Percentiles rank a stretch among this genome's conserved stretches.
These are phyloP conservation scores for Drosophila carrolli DNA, from an alignment of 1,140 invertebrate genomes.

Conservation along the genomic window DNA sequence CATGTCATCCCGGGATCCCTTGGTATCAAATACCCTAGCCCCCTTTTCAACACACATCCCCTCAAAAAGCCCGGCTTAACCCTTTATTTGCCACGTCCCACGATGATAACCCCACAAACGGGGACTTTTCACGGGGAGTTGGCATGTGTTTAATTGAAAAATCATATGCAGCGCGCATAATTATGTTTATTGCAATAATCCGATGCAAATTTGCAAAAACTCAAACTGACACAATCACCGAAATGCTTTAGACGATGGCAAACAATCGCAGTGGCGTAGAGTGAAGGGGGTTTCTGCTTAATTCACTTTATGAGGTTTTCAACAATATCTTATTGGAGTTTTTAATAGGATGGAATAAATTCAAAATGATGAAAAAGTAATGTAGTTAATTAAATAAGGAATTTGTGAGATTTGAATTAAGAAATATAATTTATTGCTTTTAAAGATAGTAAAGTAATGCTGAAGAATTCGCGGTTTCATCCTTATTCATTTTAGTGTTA, in stretches of 20 bases:
- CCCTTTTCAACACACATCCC: neutral
- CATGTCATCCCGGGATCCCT: conserved; percentile 45
- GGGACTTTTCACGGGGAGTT: conserved; percentile 26
- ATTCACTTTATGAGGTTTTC: no score
- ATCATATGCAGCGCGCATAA: conserved; percentile 83
- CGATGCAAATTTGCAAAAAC: conserved; percentile 76
- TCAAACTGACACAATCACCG: conserved; percentile 69
- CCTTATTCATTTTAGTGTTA: neutral
- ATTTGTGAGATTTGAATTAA: no score
- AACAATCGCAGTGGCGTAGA: conserved; percentile 11
- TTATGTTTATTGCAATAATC: conserved; percentile 84
- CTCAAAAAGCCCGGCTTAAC: conserved; percentile 24
- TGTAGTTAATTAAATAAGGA: no score
- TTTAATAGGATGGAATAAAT: no score
- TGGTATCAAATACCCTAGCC: neutral
- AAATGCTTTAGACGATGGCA: conserved; percentile 58
- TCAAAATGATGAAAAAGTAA: no score
- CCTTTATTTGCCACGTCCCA: conserved; percentile 65
- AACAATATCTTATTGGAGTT: no score
- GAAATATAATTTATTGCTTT: no score
- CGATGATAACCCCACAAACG: conserved; percentile 1
- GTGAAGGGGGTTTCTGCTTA: neutral
- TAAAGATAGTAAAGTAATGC: no score
- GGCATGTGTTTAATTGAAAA: conserved; percentile 84
- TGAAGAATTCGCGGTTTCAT: neutral